Base-by-base conservation (phyloP, 1,140 invertebrate genomes). In the Apocrypta bakeri region DNA sequence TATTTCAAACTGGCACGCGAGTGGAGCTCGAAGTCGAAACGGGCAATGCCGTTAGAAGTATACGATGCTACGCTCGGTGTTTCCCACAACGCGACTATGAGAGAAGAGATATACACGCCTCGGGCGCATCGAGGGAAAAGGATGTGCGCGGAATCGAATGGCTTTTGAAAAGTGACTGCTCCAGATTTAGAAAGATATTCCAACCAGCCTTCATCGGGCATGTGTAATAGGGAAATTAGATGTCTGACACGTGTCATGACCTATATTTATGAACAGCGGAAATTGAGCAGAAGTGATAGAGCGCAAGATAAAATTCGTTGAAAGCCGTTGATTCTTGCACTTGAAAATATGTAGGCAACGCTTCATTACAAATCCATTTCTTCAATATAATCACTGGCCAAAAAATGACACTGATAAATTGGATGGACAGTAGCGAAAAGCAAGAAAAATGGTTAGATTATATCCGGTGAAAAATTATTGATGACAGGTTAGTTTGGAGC, bases 401-500 rank as follows among this genome's bases (percentile, higher is more conserved):
- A 48, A 48, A 48, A 48, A 48, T 17, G 42, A 17, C 42, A 17
- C 42, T 1, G 29, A 40, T 68, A 37, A 79, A 79, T 56, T 25
- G 64, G 77, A 79, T 56, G 21, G 77, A 71, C 29, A 71, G 77
- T 64, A 25, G 66, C 37, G 27, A 21, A 27, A 66, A 11, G 25
- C 63, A 2, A 66, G 24, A 29, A 66, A 66, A 27, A 66, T 8
- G n/a, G n/a, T 1, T 9, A n/a, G 0, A n/a, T 69, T 42, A 69
- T 29, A 27, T 33, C 42, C 66, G 29, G 29, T 0, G 21, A 72
- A 80, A 80, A 33, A 24, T 56, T 27, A 73, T 73, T 42, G 73
- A 73, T 42, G 80, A 82, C 81, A 77, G 74, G 74, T 82, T 72
- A 77, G 76, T 82, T 82, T 71, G 29, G 74, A 63, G 48, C 42